A percentile compares a stretch with the other conserved stretches of the same genome.
phyloP scores from a whole-genome alignment of 1,140 invertebrate species.

The Lordiphosa stackelbergi region DNA sequence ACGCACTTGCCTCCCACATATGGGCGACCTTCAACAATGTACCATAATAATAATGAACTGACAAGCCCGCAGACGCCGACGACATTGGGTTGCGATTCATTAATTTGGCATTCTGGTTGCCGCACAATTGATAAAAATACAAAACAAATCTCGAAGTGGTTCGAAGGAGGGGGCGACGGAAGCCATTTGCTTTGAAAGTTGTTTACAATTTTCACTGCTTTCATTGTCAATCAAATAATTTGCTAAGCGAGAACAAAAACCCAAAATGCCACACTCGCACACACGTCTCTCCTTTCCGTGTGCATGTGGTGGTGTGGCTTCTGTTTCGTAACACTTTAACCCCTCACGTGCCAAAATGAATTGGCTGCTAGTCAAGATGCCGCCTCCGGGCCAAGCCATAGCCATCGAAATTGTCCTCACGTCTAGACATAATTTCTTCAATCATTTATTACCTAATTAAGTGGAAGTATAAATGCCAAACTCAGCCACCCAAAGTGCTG shows the following conservation, averaged over 20 bases:
- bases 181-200: conserved; percentile 34
- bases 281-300: conserved; percentile 1
- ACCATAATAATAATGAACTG: conserved; percentile 42
- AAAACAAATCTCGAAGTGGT: conserved; percentile 15
- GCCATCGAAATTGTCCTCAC: conserved; percentile 75
- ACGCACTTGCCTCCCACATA: conserved; percentile 13
- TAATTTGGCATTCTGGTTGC: conserved; percentile 58
- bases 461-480: conserved; percentile 75
- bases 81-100: conserved; percentile 47
- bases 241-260: conserved; percentile 35
- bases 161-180: conserved; percentile 2
- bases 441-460: conserved; percentile 78
- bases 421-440: conserved; percentile 78
- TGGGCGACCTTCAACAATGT: conserved; percentile 34
- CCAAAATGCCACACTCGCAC: conserved; percentile 15
- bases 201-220: conserved; percentile 60
- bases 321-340: conserved; percentile 58
- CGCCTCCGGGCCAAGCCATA: conserved; percentile 35
- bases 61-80: conserved; percentile 4
- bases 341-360: conserved; percentile 72
- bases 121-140: conserved; percentile 32
- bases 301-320: conserved; percentile 12
- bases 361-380: conserved; percentile 42
- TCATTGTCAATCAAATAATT: conserved; percentile 55
- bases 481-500: conserved; percentile 57